Percentiles rank a stretch among this genome's conserved stretches.
Conservation (phyloP, 2,113 vertebrate genomes). For the Elanus axillaris region DNA sequence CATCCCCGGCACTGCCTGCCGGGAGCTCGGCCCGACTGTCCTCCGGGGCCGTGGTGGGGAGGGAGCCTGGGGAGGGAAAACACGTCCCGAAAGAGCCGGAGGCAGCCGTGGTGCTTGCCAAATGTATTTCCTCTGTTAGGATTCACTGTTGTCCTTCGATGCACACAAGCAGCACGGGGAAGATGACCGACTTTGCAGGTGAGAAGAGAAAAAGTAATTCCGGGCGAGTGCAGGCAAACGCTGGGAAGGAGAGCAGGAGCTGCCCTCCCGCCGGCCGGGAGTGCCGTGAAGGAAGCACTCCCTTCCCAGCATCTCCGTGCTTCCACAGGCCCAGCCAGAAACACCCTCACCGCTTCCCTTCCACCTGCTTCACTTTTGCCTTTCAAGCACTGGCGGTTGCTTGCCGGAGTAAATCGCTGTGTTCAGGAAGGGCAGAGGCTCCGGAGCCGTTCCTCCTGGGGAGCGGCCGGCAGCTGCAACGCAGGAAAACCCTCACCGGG, state of each 20-base stretch:
- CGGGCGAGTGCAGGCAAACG: not conserved
- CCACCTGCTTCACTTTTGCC: not conserved
- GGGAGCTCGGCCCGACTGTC: not conserved
- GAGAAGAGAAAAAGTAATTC: not conserved
- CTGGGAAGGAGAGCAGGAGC: not conserved
- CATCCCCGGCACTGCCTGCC: not conserved
- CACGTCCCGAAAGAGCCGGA: rapidly evolving
- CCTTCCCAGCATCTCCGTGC: not conserved
- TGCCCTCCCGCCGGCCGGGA: not conserved
- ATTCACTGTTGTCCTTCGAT: not conserved
- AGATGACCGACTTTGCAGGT: not conserved
- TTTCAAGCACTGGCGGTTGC: not conserved
- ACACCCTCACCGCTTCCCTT: not conserved
- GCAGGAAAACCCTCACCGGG: not conserved
- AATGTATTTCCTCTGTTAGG: not conserved
- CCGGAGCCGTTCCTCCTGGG: not conserved
- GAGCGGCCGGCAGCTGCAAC: not conserved
- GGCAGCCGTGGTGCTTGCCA: not conserved
- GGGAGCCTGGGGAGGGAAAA: not conserved
- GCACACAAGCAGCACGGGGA: not conserved
- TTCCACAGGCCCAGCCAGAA: not conserved
- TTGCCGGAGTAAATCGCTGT: not conserved
- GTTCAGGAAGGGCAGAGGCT: not conserved
- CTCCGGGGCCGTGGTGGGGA: rapidly evolving
- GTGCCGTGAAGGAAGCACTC: rapidly evolving